These are phyloP conservation scores for Hippocampus comes DNA, from an alignment of 2,113 vertebrate genomes.

Conservation along the genomic window DNA sequence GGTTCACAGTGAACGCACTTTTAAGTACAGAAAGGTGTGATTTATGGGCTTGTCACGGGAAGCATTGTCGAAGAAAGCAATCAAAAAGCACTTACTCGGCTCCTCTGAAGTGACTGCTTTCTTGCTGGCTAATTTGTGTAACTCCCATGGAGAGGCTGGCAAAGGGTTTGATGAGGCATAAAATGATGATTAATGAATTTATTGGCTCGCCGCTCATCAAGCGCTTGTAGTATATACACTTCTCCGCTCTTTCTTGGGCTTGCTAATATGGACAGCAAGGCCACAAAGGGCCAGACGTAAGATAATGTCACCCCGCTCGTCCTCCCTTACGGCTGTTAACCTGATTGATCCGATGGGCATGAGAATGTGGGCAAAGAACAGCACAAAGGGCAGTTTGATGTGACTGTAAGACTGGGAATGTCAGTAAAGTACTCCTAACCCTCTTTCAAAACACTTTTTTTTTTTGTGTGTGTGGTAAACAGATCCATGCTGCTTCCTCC, in stretches of 20 bases:
- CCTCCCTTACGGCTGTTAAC: conserved; percentile 72
- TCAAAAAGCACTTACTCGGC: conserved; percentile 99
- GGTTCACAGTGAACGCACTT: conserved; percentile 81
- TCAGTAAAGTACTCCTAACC: conserved; percentile 75
- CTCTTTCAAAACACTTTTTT: conserved; percentile 76
- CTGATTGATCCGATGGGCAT: conserved; percentile 78
- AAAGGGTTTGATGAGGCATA: conserved; percentile 99
- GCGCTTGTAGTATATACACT: conserved; percentile 84
- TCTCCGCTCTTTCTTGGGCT: conserved; percentile 65
- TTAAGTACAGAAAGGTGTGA: conserved; percentile 86
- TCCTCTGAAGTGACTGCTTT: conserved; percentile 98
- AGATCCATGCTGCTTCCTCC: conserved; percentile 54
- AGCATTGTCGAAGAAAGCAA: conserved; percentile 96
- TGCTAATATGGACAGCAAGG: conserved; percentile 67
- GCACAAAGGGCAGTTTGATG: conserved; percentile 81
- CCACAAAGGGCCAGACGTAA: conserved; percentile 71
- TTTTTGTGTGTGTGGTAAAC: conserved; percentile 64
- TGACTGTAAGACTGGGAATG: conserved; percentile 74
- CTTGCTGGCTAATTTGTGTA: conserved; percentile 99
- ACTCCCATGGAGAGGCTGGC: conserved; percentile 98
- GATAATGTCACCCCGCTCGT: conserved; percentile 61
- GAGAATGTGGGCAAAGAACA: conserved; percentile 65
- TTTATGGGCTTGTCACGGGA: conserved; percentile 99
- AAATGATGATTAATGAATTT: conserved; percentile 99
- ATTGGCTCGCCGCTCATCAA: conserved; percentile 97